Base-by-base conservation (phyloP, 1,140 invertebrate species). In the Araneus ventricosus region DNA sequence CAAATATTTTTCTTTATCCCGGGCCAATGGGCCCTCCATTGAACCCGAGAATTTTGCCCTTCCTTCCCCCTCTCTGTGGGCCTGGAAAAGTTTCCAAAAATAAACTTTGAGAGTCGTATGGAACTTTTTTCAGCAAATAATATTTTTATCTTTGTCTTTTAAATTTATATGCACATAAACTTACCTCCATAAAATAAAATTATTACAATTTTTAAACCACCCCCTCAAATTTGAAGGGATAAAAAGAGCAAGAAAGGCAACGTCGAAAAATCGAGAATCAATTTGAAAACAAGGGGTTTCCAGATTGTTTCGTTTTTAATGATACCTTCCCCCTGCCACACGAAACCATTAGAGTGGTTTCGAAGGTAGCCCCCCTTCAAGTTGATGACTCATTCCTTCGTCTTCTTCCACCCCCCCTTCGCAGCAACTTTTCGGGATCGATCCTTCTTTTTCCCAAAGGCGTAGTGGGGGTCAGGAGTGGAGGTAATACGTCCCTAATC, bases 291-390 rank as follows among this genome's bases (percentile, higher is more conserved):
- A 90, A 90, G 89, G 79, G 89, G 67, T 90, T 90, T 84, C 79
- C 89, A 90, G 89, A 82, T 90, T 90, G 89, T 90, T 90, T 90
- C 89, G 89, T 90, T 90, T 90, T 90, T 90, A 90, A 90, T 90
- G 89, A 90, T 84, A 84, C 89, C 79, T 22, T 90, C 30, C 30
- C 79, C 79, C 89, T 39, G 41, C 75, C 75, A 27, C 75, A 90
- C 52, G 89, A 90, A 90, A 84, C 89, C 89, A 90, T 90, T 90
- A 90, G 52, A 63, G 67, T 30, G 88, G 88, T 75, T 75, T 75
- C 67, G 88, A 57, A 41, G 63, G 57, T 30, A 57, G 4, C 57
- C 57, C 89, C 89, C 30, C 20, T 45, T 1, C 10, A 52, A 90
- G 57, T 90, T 90, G 89, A 90, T 90, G 89, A 90, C 89, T 90